Base-by-base conservation (phyloP, 2,888 invertebrate species). In the Spisula solida region DNA sequence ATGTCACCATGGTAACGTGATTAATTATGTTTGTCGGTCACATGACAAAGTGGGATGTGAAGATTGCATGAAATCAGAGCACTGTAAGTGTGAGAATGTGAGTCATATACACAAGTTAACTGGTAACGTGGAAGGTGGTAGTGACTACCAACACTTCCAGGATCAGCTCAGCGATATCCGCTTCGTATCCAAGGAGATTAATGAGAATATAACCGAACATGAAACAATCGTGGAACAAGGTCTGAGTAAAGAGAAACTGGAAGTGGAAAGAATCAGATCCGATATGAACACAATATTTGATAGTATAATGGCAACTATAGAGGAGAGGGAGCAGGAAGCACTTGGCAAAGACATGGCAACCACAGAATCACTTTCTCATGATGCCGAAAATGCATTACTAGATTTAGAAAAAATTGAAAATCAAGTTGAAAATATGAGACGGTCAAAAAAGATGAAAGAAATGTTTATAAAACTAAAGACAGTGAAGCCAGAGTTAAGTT, bases 261-360 rank as follows among this genome's bases (percentile, higher is more conserved):
- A 66, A 51, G 48, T 83, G 25, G 75, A 29, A 18, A 70, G 75
- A 25, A 31, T 83, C 20, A n/a, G 66, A 75, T 70, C 75, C 18
- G 83, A 83, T 51, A 83, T 83, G 20, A 83, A 83, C 70, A 48
- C 41, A 25, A 51, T 83, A 4, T 83, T 83, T 83, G 83, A 83
- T 48, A 48, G 16, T 18, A 75, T 83, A 5, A 18, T 47, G 29
- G 48, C 83, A 51, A 75, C 75, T 51, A 78, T 83, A 34, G 83
- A 83, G 2, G 75, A 51, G 29, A 83, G 31, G 25, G 83, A 83
- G 12, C 31, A 14, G 4, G 48, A 83, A 47, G 83, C 83, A 47
- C 47, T 34, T 18, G 20, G 12, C 1, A 83, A 75, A 51, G 83
- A 83, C 48, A 75, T 25, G 18, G 55, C 25, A 51, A 83, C 70